Percentiles rank a stretch among this genome's conserved stretches.
These are phyloP conservation scores for Battus philenor DNA, from an alignment of 1,140 invertebrate genomes.

Conservation along the genomic window DNA sequence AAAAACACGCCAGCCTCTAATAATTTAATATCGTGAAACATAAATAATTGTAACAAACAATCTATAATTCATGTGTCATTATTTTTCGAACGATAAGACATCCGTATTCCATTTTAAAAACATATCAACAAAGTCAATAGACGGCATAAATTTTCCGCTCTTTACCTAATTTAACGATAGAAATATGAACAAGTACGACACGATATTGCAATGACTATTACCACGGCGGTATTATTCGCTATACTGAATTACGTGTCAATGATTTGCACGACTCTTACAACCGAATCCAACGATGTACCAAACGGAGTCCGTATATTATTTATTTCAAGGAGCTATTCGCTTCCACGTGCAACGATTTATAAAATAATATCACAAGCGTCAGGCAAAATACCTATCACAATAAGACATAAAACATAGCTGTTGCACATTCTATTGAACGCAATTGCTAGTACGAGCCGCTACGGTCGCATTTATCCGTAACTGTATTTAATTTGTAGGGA, in stretches of 20 bases:
- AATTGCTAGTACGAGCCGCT: slow-evolving; percentile 7
- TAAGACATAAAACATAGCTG: slow-evolving; percentile 4
- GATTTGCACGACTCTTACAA: too few species aligned
- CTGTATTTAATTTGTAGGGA: slow-evolving; percentile 9
- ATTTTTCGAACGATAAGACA: slow-evolving; percentile 14
- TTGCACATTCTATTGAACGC: slow-evolving; percentile 15
- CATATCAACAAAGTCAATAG: slow-evolving; percentile 10
- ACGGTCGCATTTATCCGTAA: not conserved
- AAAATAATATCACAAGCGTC: slow-evolving; percentile 1
- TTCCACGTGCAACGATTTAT: not conserved
- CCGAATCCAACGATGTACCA: not conserved
- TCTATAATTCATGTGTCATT: not conserved
- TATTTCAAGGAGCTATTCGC: too few species aligned
- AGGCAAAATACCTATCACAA: not conserved
- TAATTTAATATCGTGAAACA: slow-evolving; percentile 4
- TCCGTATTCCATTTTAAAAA: slow-evolving; percentile 10
- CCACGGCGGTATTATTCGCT: too few species aligned
- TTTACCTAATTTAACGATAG: slow-evolving; percentile 11
- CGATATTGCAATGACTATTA: too few species aligned
- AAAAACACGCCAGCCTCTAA: slow-evolving; percentile 2
- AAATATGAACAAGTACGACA: slow-evolving; percentile 9
- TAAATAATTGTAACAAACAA: slow-evolving; percentile 15
- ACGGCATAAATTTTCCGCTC: slow-evolving; percentile 11
- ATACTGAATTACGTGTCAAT: too few species aligned
- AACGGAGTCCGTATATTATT: too few species aligned